Evolutionary conservation across 1,140 invertebrate genomes (phyloP).

Genomic region (Papilio aristodemus): DNA sequence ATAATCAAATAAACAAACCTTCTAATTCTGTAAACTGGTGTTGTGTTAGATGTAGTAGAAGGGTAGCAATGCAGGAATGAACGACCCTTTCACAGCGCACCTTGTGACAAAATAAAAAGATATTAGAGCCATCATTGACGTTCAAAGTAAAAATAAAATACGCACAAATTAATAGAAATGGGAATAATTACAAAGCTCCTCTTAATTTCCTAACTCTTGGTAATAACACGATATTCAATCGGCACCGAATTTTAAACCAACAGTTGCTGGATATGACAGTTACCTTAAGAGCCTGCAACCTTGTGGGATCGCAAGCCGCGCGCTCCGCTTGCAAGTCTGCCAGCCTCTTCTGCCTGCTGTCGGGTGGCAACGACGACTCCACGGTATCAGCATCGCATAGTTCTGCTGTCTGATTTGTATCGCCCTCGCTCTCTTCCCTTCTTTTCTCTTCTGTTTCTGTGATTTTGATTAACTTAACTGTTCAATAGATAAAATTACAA

Average conservation of each 20-base stretch:
- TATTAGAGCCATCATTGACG: not conserved
- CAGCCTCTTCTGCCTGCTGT: conserved; percentile 84
- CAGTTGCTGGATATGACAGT: conserved; percentile 2
- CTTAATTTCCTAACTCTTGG: no score
- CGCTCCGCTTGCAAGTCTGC: conserved; percentile 85
- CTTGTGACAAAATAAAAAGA: conserved; percentile 41
- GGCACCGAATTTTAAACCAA: not conserved
- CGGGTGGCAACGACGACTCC: conserved; percentile 85
- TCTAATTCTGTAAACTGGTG: conserved; percentile 92
- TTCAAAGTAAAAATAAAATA: not conserved
- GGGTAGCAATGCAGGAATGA: conserved; percentile 86
- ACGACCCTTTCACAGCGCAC: conserved; percentile 87
- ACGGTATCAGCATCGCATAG: conserved; percentile 84
- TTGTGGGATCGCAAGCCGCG: conserved; percentile 90
- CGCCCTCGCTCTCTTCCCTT: conserved; percentile 71
- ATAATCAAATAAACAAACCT: conserved; percentile 77
- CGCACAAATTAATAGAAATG: no score
- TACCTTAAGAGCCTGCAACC: conserved; percentile 87
- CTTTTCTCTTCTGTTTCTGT: conserved; percentile 60
- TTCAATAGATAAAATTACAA: no score
- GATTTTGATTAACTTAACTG: conserved; percentile 1
- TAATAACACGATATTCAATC: no score
- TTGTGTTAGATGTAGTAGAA: conserved; percentile 88
- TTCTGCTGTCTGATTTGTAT: conserved; percentile 78
- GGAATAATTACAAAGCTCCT: no score